Evolutionary conservation across 1,140 invertebrate species (phyloP).

Genomic region (Camponotus pennsylvanicus): DNA sequence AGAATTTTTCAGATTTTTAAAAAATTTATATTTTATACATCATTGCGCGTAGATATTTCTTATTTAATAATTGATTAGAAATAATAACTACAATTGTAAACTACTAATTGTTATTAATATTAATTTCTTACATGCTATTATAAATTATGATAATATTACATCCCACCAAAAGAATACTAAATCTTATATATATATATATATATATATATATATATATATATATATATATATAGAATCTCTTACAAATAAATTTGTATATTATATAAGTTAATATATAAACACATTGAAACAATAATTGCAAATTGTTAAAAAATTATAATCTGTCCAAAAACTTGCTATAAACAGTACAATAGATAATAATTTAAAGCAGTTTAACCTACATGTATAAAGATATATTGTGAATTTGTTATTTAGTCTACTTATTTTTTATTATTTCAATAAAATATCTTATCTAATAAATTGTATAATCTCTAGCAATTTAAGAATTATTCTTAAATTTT

Average conservation of each 20-base stretch:
- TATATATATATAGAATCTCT: neutral
- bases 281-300: neutral
- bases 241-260: neutral
- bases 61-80: neutral
- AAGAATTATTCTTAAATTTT: neutral
- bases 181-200: no score
- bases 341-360: neutral
- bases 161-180: neutral
- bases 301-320: neutral
- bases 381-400: neutral
- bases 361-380: constrained; percentile 20
- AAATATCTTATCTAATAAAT: constrained; percentile 17
- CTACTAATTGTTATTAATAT: neutral
- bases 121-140: neutral
- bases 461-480: neutral
- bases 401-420: neutral
- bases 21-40: neutral
- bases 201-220: neutral
- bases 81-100: neutral
- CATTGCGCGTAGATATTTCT: neutral
- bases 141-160: constrained; percentile 15
- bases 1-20: neutral
- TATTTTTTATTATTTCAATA: neutral
- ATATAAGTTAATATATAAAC: neutral
- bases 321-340: neutral